A percentile compares a stretch with the other conserved stretches of the same genome.
phyloP scores from a whole-genome alignment of 2,797 vertebrate species.

The Lagorchestes hirsutus region DNA sequence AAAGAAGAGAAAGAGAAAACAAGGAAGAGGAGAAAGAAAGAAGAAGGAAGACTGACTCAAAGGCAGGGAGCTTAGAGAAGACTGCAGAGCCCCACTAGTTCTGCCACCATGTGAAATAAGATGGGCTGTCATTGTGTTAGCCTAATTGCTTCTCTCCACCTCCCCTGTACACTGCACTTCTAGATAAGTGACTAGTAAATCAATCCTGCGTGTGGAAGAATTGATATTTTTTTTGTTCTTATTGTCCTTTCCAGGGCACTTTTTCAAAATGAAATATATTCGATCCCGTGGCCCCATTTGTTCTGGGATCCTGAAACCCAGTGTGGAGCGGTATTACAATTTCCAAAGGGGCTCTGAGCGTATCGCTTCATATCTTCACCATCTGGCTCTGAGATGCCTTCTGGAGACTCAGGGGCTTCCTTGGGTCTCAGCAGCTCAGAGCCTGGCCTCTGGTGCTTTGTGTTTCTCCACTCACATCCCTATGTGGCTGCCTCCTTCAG shows the following conservation, averaged over 20 bases:
- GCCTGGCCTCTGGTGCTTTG: no score
- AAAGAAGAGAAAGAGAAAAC: neutral
- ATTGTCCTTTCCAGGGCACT: slow-evolving; percentile 51
- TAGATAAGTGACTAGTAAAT: slow-evolving; percentile 55
- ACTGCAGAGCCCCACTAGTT: slow-evolving; percentile 34
- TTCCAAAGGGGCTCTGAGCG: slow-evolving; percentile 31
- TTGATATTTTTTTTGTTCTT: slow-evolving; percentile 43
- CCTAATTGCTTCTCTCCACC: slow-evolving; percentile 43
- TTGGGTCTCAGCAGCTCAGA: neutral
- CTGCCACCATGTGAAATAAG: slow-evolving; percentile 57
- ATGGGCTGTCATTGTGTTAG: slow-evolving; percentile 34
- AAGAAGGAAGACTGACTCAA: neutral
- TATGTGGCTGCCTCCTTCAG: neutral
- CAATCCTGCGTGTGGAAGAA: slow-evolving; percentile 27
- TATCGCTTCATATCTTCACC: neutral
- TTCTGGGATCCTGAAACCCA: slow-evolving; percentile 29
- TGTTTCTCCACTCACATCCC: neutral
- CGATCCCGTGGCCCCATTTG: slow-evolving; percentile 1
- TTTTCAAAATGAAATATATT: slow-evolving; percentile 50
- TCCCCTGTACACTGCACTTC: neutral
- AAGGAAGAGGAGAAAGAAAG: neutral
- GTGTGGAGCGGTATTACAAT: slow-evolving; percentile 23
- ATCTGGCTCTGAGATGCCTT: neutral
- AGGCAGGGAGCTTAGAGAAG: slow-evolving; percentile 40
- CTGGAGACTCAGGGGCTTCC: neutral